Evolutionary conservation across 2,113 vertebrate species (phyloP), one percentile per base, ranked within the genome.

Genomic region (Bos indicus): DNA sequence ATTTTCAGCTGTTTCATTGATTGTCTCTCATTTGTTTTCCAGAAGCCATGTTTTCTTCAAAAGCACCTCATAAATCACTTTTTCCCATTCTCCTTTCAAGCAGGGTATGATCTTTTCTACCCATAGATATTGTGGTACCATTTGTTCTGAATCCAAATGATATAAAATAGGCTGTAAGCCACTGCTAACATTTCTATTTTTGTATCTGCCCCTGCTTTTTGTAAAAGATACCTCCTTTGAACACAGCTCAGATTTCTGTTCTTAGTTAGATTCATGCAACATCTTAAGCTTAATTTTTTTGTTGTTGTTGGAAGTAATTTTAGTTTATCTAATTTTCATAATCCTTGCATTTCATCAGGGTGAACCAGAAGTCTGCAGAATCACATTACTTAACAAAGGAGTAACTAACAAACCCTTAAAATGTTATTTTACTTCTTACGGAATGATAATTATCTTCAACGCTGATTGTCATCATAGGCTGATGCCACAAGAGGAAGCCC

Each of bases 91-190:
- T 90, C 46, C 57, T 26, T 67, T 91, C 3, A 33, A 90, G 78
- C 13, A 97, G 82, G 86, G 80, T 84, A 57, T 89, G 83, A 85
- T 97, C 71, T 97, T 89, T 95, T 88, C 62, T 95, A 91, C 89
- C 13, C 12, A 87, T 91, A 88, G 71, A 82, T 60, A 78, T 28
- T 46, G 71, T 78, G 59, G 83, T 56, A 84, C 71, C 86, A 64
- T 97, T 97, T 97, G 82, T 97, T 96, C 93, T 93, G 52, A 90
- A 46, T 86, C 57, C 95, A 96, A 96, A 96, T 84, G 71, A 96
- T 40, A 88, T 5, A 92, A 92, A 97, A 97, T 84, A 84, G 85
- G 60, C 86, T 93, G 54, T 96, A 48, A 96, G 88, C 90, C 92
- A 90, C 52, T 62, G 92, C 30, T 93, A 51, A 33, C 4, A 51